Conservation (phyloP, 2,113 vertebrate species). For the Fregetta grallaria region DNA sequence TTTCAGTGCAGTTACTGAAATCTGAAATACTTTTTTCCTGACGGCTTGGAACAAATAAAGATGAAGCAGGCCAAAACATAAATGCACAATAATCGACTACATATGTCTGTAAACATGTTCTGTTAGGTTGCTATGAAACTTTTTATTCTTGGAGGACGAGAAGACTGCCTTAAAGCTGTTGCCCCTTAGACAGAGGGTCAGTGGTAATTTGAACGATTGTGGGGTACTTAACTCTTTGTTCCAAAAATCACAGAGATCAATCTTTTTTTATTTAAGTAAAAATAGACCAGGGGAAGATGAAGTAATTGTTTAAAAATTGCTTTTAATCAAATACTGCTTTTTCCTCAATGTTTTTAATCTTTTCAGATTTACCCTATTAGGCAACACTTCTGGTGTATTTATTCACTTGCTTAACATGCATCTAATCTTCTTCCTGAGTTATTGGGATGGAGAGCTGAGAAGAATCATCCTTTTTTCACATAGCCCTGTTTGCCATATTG, state of each 20-base stretch:
- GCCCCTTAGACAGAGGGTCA: neutral
- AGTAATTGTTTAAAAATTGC: neutral
- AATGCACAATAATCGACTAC: slow-evolving; percentile 19
- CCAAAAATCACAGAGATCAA: neutral
- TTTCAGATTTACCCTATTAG: slow-evolving; percentile 33
- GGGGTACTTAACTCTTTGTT: neutral
- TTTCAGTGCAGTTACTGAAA: neutral
- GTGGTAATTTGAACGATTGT: neutral
- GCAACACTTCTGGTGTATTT: neutral
- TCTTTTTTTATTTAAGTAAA: neutral
- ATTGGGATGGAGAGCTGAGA: neutral
- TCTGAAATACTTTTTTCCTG: slow-evolving; percentile 32
- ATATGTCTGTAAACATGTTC: slow-evolving; percentile 39
- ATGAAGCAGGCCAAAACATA: slow-evolving; percentile 16
- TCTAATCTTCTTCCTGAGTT: neutral
- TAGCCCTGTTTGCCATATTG: neutral
- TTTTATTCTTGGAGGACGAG: neutral
- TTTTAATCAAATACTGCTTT: neutral
- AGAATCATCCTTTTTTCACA: neutral
- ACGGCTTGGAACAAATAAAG: slow-evolving; percentile 26
- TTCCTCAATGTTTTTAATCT: slow-evolving; percentile 1
- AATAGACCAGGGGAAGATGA: neutral
- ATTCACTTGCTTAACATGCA: slow-evolving; percentile 2
- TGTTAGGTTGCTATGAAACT: slow-evolving; percentile 63
- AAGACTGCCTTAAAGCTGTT: neutral